These are phyloP conservation scores for Drosophila suzukii DNA, from an alignment of 1,140 invertebrate species.

Conservation along the genomic window DNA sequence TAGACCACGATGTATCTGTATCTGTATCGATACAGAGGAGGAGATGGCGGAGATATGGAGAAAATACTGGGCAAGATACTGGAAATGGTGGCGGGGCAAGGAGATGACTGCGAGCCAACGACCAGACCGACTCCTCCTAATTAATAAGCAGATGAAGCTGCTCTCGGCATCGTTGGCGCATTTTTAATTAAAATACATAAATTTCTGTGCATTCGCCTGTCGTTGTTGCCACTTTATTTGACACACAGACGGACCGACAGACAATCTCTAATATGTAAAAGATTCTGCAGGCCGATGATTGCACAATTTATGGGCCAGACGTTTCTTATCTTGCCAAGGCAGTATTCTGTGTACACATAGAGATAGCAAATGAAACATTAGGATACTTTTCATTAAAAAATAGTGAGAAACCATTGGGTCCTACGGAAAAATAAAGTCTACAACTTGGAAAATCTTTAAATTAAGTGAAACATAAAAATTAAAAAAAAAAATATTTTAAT, in stretches of 20 bases:
- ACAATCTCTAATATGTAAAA: constrained; percentile 43
- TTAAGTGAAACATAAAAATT: no score
- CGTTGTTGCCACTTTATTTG: constrained; percentile 69
- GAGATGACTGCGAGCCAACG: constrained; percentile 20
- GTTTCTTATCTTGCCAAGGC: constrained; percentile 43
- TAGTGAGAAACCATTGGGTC: no score
- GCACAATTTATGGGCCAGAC: constrained; percentile 55
- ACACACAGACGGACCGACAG: constrained; percentile 26
- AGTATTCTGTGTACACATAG: constrained; percentile 8
- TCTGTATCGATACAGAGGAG: background rate
- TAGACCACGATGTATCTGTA: constrained; percentile 36
- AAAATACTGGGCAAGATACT: background rate
- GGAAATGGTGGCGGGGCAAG: background rate
- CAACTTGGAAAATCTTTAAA: no score
- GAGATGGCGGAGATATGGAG: constrained; percentile 3
- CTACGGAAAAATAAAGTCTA: no score
- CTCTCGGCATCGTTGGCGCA: constrained; percentile 60
- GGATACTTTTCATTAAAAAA: no score
- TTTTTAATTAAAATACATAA: constrained; percentile 83
- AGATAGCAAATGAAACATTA: no score
- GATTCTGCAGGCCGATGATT: constrained; percentile 42
- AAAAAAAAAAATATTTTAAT: no score
- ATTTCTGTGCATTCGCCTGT: constrained; percentile 68
- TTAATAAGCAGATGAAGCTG: constrained; percentile 80
- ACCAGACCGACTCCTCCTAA: constrained; percentile 52